Conservation (phyloP, 2,797 vertebrate species). For the Pempheris klunzingeri region DNA sequence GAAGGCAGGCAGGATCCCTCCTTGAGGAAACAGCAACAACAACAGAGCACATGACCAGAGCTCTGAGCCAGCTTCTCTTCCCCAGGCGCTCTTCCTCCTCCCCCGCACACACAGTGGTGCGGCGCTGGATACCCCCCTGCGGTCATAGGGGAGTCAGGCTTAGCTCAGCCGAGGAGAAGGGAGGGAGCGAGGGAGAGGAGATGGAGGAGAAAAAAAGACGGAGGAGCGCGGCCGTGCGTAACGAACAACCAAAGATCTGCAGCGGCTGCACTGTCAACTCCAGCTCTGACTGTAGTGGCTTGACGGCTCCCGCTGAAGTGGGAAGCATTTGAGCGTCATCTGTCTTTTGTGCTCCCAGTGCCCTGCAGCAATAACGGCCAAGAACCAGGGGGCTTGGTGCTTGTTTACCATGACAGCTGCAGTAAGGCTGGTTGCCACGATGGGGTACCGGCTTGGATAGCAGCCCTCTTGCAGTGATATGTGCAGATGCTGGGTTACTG, state of each 20-base stretch:
- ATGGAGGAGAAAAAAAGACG: slow-evolving; percentile 39
- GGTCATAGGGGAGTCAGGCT: slow-evolving; percentile 72
- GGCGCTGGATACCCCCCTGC: slow-evolving; percentile 76
- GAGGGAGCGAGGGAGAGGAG: slow-evolving; percentile 21
- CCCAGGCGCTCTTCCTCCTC: slow-evolving; percentile 63
- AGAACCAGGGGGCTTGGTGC: slow-evolving; percentile 55
- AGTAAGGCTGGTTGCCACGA: slow-evolving; percentile 69
- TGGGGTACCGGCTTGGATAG: slow-evolving; percentile 58
- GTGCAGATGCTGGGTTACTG: slow-evolving; percentile 69
- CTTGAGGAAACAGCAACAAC: slow-evolving; percentile 75
- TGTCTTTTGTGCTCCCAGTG: slow-evolving; percentile 61
- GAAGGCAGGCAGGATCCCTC: slow-evolving; percentile 67
- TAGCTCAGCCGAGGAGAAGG: slow-evolving; percentile 67
- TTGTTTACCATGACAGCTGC: slow-evolving; percentile 79
- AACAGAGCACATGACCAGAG: slow-evolving; percentile 78
- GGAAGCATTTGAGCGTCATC: slow-evolving; percentile 74
- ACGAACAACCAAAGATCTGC: slow-evolving; percentile 75
- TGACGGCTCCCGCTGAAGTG: slow-evolving; percentile 70
- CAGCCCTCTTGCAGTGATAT: slow-evolving; percentile 54
- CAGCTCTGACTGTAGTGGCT: slow-evolving; percentile 57
- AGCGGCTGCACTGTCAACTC: slow-evolving; percentile 73
- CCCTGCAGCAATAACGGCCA: slow-evolving; percentile 59
- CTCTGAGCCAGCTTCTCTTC: slow-evolving; percentile 75
- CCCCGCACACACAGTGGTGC: slow-evolving; percentile 59
- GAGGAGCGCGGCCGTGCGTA: slow-evolving; percentile 63